A percentile compares a stretch with the other conserved stretches of the same genome.
Conservation (phyloP, 1,140 invertebrate species). For the Plectrocnemia conspersa region DNA sequence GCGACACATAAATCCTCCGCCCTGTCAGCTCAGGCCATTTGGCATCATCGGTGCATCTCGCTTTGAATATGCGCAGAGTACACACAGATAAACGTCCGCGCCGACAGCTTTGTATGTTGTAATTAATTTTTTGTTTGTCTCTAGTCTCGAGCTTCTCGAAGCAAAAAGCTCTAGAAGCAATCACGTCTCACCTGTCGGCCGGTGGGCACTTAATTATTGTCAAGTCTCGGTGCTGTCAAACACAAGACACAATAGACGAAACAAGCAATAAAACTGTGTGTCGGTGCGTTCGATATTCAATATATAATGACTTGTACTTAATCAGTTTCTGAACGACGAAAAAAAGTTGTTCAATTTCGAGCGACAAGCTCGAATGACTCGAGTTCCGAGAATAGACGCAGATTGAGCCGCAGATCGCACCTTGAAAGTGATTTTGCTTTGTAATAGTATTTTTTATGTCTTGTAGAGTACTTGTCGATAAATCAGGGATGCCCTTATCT, state of each 20-base stretch:
- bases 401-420: constrained; percentile 1
- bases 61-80: background rate
- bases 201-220: background rate
- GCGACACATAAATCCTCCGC: constrained; percentile 21
- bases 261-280: background rate
- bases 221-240: background rate
- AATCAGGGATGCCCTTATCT: too few relatives aligned
- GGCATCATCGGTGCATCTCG: constrained; percentile 2
- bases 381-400: constrained; percentile 9
- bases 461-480: too few relatives aligned
- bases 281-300: background rate
- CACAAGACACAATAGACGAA: background rate
- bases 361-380: constrained; percentile 5
- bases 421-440: constrained; percentile 16
- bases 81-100: too few relatives aligned
- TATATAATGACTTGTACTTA: constrained; percentile 4
- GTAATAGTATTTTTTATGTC: too few relatives aligned
- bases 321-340: too few relatives aligned
- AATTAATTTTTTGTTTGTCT: too few relatives aligned
- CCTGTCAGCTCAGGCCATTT: constrained; percentile 14
- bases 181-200: background rate
- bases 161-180: background rate
- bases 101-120: too few relatives aligned
- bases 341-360: constrained; percentile 10
- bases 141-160: too few relatives aligned